Evolutionary conservation across 37 sponge, comb jelly and placozoan genomes (phyloP), one percentile per base, ranked within the genome.

Genomic region (Cladorhizidae sp.): DNA sequence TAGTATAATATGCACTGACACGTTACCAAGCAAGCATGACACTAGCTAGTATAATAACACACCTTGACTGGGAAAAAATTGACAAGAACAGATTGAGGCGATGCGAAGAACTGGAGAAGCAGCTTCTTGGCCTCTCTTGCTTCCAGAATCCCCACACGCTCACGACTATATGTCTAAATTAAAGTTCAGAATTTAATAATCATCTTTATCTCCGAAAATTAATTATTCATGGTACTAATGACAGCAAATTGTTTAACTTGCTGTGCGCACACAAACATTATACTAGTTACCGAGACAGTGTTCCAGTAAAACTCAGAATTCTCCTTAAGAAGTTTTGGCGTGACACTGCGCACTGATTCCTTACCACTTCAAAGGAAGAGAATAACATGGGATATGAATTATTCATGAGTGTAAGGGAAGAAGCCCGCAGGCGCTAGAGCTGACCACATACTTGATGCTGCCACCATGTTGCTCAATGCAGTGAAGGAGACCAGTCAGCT

Each of bases 91-190:
- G 70, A 55, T n/a, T 68, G 78, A 1, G 70, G 41, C 0, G 22
- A 28, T 21, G 22, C 3, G 33, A 77, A 59, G 36, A 77, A 28
- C 36, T 77, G 26, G 45, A 84, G 78, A 49, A 84, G 17, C 33
- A 35, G 23, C 20, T 22, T 84, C 70, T 77, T 76, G 0, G 85
- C 85, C 26, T 69, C 71, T 15, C 6, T 36, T 12, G 62, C 22
- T 0, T 38, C 28, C 39, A 79, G 23, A 28, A 56, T 51, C 29
- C 35, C 59, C 37, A 79, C 50, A 14, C 74, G 35, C 64, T 78
- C 78, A 8, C 57, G 77, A 18, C 43, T 72, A 73, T 73, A 81
- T 8, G 73, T 57, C 82, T 81, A 71, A n/a, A n/a, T n/a, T n/a
- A n/a, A n/a, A n/a, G n/a, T n/a, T n/a, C n/a, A n/a, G n/a, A n/a